Percentiles rank a stretch among this genome's conserved stretches.
These are phyloP conservation scores for Drosophila incognita DNA, from an alignment of 2,888 invertebrate genomes.

Conservation along the genomic window DNA sequence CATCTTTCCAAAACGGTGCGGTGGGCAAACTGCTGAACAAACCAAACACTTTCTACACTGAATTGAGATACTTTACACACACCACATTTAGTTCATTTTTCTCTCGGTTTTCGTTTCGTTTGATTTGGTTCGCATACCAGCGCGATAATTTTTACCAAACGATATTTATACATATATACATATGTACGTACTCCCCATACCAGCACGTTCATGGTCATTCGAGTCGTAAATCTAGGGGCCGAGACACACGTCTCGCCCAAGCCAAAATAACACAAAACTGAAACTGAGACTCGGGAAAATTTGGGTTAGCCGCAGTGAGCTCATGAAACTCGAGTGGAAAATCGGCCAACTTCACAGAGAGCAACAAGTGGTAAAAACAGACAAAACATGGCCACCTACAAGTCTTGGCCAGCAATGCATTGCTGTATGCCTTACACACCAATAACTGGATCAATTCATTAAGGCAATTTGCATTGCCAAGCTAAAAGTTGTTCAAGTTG, in stretches of 20 bases:
- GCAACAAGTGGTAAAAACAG: slow-evolving; percentile 71
- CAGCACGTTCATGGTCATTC: slow-evolving; percentile 79
- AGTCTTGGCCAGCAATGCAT: slow-evolving; percentile 26
- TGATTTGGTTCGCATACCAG: slow-evolving; percentile 63
- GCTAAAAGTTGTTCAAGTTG: slow-evolving; percentile 63
- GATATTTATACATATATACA: not conserved
- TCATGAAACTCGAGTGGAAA: slow-evolving; percentile 55
- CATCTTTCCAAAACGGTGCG: slow-evolving; percentile 18
- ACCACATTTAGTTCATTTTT: slow-evolving; percentile 53
- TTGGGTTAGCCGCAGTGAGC: slow-evolving; percentile 57
- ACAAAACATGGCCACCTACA: slow-evolving; percentile 77
- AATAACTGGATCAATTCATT: slow-evolving; percentile 74
- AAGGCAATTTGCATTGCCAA: slow-evolving; percentile 57
- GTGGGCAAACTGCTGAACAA: slow-evolving; percentile 36
- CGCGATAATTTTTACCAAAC: slow-evolving; percentile 63
- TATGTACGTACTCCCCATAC: slow-evolving; percentile 52
- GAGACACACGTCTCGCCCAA: slow-evolving; percentile 67
- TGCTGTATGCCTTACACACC: slow-evolving; percentile 32
- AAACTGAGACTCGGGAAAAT: slow-evolving; percentile 50
- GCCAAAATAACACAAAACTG: slow-evolving; percentile 17
- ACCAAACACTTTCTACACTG: slow-evolving; percentile 63
- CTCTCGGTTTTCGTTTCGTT: slow-evolving; percentile 53
- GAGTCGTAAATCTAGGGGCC: slow-evolving; percentile 75
- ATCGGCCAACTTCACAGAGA: slow-evolving; percentile 53
- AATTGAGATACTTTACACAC: slow-evolving; percentile 52